Evolutionary conservation across 1,140 invertebrate genomes (phyloP).

Genomic region (Halictus rubicundus): DNA sequence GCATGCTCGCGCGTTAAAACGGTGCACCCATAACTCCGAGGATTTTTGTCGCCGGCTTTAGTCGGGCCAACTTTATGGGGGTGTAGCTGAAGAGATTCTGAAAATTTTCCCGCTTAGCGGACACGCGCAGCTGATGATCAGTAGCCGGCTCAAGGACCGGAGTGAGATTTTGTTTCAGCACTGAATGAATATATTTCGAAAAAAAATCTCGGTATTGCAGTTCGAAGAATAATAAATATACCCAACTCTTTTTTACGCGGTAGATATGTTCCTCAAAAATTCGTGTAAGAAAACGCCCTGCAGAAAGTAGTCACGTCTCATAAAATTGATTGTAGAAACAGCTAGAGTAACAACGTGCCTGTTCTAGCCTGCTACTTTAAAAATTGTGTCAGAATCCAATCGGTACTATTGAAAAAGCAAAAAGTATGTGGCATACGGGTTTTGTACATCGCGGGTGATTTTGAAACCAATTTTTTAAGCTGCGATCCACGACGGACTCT

Average conservation of each 20-base stretch:
- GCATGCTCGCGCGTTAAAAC: slow-evolving; percentile 62
- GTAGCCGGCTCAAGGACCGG: slow-evolving; percentile 35
- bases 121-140: slow-evolving; percentile 57
- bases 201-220: not conserved
- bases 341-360: no score
- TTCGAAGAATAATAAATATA: not conserved
- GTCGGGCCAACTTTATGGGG: slow-evolving; percentile 62
- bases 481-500: not conserved
- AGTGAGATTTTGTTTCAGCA: slow-evolving; percentile 40
- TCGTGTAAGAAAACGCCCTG: no score
- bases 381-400: no score
- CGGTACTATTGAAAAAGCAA: no score
- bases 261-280: no score
- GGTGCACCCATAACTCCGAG: slow-evolving; percentile 62
- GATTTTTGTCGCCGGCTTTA: slow-evolving; percentile 71
- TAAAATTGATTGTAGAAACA: no score
- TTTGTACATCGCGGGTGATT: no score
- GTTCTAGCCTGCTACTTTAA: no score
- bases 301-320: no score
- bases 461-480: not conserved
- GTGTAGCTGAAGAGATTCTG: slow-evolving; percentile 41
- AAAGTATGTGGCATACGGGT: no score
- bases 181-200: not conserved
- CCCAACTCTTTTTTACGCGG: no score
- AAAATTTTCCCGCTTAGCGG: slow-evolving; percentile 69